These are phyloP conservation scores for Platysternon megacephalum DNA, from an alignment of 2,113 vertebrate species.

Conservation along the genomic window DNA sequence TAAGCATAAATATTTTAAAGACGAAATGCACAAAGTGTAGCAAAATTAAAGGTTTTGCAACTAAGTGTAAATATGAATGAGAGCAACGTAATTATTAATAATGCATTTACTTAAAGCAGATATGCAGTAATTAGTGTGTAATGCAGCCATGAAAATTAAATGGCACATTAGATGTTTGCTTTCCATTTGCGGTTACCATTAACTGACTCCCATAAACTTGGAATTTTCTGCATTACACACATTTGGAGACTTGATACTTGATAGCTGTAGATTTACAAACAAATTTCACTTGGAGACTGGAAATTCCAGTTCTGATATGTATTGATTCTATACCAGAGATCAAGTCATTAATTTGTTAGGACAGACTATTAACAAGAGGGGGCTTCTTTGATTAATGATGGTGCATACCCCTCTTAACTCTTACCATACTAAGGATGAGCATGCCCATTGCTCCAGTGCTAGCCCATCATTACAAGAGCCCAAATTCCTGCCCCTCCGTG, in stretches of 20 bases:
- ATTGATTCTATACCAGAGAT: neutral
- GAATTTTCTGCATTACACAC: neutral
- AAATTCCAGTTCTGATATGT: neutral
- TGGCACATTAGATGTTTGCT: neutral
- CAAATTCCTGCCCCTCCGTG: neutral
- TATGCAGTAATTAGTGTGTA: neutral
- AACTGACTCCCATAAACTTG: neutral
- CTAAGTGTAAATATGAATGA: neutral
- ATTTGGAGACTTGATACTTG: neutral
- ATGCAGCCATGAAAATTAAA: neutral
- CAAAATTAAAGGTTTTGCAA: neutral
- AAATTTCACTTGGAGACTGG: neutral
- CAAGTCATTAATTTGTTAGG: neutral
- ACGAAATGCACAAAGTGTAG: neutral
- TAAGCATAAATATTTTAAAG: neutral
- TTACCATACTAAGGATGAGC: neutral
- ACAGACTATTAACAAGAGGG: neutral
- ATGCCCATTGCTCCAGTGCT: neutral
- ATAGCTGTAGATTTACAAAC: neutral
- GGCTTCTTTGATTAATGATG: neutral
- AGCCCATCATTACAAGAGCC: neutral
- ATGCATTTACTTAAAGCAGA: slow-evolving; percentile 30
- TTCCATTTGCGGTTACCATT: neutral
- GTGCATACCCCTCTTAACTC: neutral
- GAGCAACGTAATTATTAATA: neutral